Conservation (phyloP, 2,113 vertebrate species). For the Phalacrocorax pelagicus region DNA sequence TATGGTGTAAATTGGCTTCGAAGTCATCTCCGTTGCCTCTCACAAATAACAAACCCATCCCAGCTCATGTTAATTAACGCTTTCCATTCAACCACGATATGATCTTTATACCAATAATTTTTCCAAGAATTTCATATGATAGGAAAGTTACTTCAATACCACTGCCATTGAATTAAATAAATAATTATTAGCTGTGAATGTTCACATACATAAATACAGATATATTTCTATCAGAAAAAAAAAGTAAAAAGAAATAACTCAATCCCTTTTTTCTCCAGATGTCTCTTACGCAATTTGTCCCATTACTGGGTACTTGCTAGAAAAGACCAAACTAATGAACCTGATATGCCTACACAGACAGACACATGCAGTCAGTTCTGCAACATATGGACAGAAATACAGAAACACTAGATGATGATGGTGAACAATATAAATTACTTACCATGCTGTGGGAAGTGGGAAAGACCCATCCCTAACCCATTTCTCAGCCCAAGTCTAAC, state of each 20-base stretch:
- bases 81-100: not conserved
- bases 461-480: not conserved
- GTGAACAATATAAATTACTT: not conserved
- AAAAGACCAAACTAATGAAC: not conserved
- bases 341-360: not conserved
- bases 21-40: not conserved
- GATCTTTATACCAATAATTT: not conserved
- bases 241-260: not conserved
- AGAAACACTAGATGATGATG: not conserved
- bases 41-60: not conserved
- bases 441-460: not conserved
- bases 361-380: not conserved
- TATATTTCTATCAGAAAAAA: not conserved
- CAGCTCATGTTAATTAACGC: not conserved
- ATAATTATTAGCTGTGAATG: not conserved
- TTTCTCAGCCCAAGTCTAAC: not conserved
- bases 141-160: not conserved
- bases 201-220: not conserved
- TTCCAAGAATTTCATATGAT: not conserved
- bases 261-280: not conserved
- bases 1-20: accelerated
- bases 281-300: not conserved
- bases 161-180: not conserved
- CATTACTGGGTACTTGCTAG: not conserved
- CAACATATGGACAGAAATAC: accelerated